phyloP scores from a whole-genome alignment of 2,888 invertebrate species.

The Drosophila mettleri region DNA sequence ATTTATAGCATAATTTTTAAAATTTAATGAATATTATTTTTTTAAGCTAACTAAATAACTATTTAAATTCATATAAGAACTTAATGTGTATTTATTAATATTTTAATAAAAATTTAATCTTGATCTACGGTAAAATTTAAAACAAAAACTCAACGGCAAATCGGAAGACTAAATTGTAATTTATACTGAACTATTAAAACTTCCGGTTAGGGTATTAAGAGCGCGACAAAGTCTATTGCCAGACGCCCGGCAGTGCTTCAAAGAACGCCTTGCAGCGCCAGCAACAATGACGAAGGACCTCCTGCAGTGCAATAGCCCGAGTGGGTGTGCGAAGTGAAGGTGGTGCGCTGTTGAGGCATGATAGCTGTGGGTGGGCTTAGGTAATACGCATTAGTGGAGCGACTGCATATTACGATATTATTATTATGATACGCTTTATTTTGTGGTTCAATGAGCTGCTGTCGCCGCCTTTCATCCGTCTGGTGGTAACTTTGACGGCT shows the following conservation, averaged over 20 bases:
- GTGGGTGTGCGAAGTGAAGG: neutral
- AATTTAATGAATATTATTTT: too few relatives aligned
- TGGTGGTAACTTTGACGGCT: slow-evolving; percentile 76
- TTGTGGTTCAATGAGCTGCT: slow-evolving; percentile 82
- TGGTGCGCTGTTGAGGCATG: slow-evolving; percentile 16
- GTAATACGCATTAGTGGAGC: slow-evolving; percentile 83
- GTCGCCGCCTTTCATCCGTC: slow-evolving; percentile 53
- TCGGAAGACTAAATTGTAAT: neutral
- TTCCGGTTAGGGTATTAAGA: slow-evolving; percentile 24
- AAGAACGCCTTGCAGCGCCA: slow-evolving; percentile 45
- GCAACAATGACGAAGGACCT: slow-evolving; percentile 62
- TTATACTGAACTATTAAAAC: neutral
- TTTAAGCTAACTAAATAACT: too few relatives aligned
- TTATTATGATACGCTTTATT: slow-evolving; percentile 84
- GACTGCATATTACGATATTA: slow-evolving; percentile 82
- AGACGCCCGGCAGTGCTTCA: slow-evolving; percentile 62
- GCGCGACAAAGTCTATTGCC: slow-evolving; percentile 30
- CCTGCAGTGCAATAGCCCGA: slow-evolving; percentile 58
- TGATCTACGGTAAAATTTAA: too few relatives aligned
- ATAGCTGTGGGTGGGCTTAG: slow-evolving; percentile 70
- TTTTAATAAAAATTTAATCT: too few relatives aligned
- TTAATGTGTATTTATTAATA: too few relatives aligned
- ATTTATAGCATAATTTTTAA: too few relatives aligned
- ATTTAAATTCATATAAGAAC: too few relatives aligned
- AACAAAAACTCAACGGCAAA: neutral